Conservation (phyloP, 30 jellyfish, hydroid and myxozoan genomes). For the Pelagia noctiluca region DNA sequence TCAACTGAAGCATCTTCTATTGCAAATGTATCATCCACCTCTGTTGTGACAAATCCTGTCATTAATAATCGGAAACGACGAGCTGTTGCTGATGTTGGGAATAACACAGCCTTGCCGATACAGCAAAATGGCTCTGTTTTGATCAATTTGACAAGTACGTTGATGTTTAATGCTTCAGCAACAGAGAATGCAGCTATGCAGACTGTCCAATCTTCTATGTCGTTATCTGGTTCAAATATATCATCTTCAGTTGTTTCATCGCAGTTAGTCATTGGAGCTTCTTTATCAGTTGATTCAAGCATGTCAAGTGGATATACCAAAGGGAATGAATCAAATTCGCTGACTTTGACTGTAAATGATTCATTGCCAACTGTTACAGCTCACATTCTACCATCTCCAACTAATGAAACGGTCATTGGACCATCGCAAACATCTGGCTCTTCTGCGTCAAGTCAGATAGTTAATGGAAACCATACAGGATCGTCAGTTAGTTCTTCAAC, state of each 20-base stretch:
- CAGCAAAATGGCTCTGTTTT: neutral
- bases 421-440: too few species aligned
- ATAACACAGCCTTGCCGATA: neutral
- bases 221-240: neutral
- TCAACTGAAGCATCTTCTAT: neutral
- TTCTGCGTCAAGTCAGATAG: too few species aligned
- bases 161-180: neutral
- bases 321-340: too few species aligned
- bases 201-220: neutral
- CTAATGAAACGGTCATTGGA: too few species aligned
- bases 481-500: too few species aligned
- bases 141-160: neutral
- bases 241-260: neutral
- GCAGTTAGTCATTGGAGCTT: neutral
- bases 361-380: too few species aligned
- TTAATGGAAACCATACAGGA: too few species aligned
- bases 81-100: neutral
- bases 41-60: neutral
- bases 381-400: too few species aligned
- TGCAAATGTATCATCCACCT: neutral
- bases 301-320: too few species aligned
- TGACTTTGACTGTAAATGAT: too few species aligned
- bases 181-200: neutral
- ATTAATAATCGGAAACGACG: slow-evolving; percentile 13
- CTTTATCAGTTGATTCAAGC: too few species aligned